phyloP scores from a whole-genome alignment of 2,888 invertebrate species.

The Theristus sp. region DNA sequence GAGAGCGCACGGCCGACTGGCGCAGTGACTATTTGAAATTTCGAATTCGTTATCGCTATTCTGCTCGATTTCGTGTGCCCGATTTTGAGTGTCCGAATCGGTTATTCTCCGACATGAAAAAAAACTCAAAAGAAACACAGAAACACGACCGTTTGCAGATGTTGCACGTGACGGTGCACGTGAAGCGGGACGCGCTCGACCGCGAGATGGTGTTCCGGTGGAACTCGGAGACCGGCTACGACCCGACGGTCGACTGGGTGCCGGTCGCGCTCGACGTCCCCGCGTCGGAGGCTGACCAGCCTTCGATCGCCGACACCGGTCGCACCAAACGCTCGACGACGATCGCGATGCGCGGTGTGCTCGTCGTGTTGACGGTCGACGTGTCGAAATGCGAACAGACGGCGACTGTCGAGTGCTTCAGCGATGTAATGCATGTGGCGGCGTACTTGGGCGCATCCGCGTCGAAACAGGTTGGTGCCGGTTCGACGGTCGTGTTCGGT shows the following conservation, averaged over 20 bases:
- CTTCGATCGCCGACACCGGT: neutral
- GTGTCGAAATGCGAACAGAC: conserved; percentile 9
- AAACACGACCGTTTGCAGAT: conserved; percentile 1
- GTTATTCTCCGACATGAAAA: no score
- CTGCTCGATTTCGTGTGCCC: no score
- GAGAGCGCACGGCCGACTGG: no score
- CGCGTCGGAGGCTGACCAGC: neutral
- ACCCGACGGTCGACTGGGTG: neutral
- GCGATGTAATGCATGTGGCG: conserved; percentile 16
- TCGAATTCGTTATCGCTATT: no score
- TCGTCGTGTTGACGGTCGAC: conserved; percentile 11
- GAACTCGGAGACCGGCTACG: conserved; percentile 10
- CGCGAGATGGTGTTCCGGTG: conserved; percentile 18
- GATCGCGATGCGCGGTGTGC: neutral
- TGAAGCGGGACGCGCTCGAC: conserved; percentile 14
- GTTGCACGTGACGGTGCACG: conserved; percentile 14
- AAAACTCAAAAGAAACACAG: no score
- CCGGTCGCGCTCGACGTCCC: neutral
- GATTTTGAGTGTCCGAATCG: no score
- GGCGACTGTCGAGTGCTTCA: conserved; percentile 12
- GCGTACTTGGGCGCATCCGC: conserved; percentile 15
- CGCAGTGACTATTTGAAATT: no score
- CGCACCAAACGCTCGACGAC: neutral
- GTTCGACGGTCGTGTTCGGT: no score
- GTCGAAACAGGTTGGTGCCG: conserved; percentile 12